These are phyloP conservation scores for Hiodon tergisus DNA, from an alignment of 2,113 vertebrate genomes.

Conservation along the genomic window DNA sequence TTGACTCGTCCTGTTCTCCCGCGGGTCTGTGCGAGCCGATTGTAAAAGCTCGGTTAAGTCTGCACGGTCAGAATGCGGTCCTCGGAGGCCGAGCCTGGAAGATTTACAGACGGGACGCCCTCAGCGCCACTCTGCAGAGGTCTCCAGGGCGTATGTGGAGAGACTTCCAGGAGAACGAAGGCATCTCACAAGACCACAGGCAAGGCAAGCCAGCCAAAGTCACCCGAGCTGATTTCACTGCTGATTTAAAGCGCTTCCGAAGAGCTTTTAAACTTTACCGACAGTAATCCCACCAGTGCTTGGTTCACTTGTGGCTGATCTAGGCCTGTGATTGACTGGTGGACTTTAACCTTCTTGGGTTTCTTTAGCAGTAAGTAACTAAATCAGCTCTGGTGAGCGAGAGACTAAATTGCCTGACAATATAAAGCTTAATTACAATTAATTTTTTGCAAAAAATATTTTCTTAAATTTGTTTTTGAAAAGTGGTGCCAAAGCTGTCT, in stretches of 20 bases:
- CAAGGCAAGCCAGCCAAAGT: background rate
- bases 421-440: too few relatives aligned
- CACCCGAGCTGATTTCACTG: too few relatives aligned
- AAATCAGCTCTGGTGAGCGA: too few relatives aligned
- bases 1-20: background rate
- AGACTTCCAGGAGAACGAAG: constrained; percentile 23
- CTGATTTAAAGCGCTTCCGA: background rate
- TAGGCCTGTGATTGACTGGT: too few relatives aligned
- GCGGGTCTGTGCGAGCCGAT: background rate
- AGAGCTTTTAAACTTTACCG: background rate
- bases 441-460: too few relatives aligned
- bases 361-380: too few relatives aligned
- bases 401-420: too few relatives aligned
- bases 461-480: too few relatives aligned
- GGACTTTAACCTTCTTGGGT: too few relatives aligned
- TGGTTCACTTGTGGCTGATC: too few relatives aligned
- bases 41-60: constrained; percentile 5
- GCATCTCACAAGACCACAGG: background rate
- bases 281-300: background rate
- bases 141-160: constrained; percentile 18
- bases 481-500: too few relatives aligned
- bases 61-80: too few relatives aligned
- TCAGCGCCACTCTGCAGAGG: constrained; percentile 2
- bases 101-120: constrained; percentile 24
- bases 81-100: background rate